A percentile compares a stretch with the other conserved stretches of the same genome.
Evolutionary conservation across 2,113 vertebrate genomes (phyloP).

Genomic region (Cricetomys ansorgei): DNA sequence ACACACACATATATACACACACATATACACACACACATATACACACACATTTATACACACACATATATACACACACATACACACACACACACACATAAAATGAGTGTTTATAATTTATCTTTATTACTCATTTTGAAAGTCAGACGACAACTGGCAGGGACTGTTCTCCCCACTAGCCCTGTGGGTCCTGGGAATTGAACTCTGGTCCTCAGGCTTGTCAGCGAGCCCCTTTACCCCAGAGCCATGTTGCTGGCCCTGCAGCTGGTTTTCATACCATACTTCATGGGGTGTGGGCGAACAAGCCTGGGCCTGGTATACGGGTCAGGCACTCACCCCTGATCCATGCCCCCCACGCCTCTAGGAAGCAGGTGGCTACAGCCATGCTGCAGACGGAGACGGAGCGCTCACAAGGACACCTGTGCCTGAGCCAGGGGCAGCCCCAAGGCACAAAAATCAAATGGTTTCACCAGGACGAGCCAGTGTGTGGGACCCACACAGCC

Average conservation of each 20-base stretch:
- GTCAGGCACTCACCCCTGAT: too few species aligned
- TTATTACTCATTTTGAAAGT: neutral
- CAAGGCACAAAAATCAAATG: too few species aligned
- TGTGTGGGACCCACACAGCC: neutral
- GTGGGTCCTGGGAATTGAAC: neutral
- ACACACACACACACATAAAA: too few species aligned
- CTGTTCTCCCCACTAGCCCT: neutral
- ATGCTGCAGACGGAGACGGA: neutral
- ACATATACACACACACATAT: too few species aligned
- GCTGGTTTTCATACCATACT: neutral
- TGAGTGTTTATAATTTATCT: neutral
- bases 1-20: too few species aligned
- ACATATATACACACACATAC: too few species aligned
- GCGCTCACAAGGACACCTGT: too few species aligned
- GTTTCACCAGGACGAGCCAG: accelerated
- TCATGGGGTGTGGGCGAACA: neutral
- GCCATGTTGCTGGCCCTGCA: neutral
- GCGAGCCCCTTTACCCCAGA: neutral
- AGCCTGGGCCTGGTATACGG: neutral
- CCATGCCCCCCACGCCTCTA: neutral
- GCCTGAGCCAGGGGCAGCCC: too few species aligned
- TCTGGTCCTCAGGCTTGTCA: neutral
- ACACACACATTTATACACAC: too few species aligned
- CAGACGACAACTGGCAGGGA: too few species aligned
- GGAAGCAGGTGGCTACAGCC: neutral